phyloP scores from a whole-genome alignment of 2,888 invertebrate genomes.

The Chymomyza amoena region DNA sequence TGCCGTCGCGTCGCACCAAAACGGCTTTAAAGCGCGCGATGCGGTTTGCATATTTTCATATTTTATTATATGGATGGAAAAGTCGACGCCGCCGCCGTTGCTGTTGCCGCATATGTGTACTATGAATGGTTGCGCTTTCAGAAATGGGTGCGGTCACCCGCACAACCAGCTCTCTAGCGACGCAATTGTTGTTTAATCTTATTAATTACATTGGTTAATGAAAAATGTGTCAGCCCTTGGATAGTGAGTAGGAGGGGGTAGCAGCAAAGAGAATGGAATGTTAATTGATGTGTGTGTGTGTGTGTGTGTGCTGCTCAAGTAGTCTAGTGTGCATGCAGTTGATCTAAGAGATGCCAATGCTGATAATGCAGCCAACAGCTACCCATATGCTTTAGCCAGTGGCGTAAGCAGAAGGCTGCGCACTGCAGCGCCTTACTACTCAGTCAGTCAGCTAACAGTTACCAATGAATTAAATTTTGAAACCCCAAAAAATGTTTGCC shows the following conservation, averaged over 20 bases:
- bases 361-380: not conserved
- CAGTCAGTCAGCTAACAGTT: too few relatives aligned
- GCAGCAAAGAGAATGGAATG: constrained; percentile 35
- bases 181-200: constrained; percentile 72
- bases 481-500: too few relatives aligned
- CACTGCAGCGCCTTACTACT: too few relatives aligned
- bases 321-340: constrained; percentile 18
- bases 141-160: constrained; percentile 64
- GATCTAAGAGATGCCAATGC: not conserved
- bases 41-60: constrained; percentile 70
- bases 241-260: not conserved
- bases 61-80: constrained; percentile 26
- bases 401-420: too few relatives aligned
- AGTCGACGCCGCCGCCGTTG: not conserved
- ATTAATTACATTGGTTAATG: constrained; percentile 70
- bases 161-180: constrained; percentile 38
- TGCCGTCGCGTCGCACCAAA: constrained; percentile 33
- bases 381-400: not conserved
- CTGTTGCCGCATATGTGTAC: not conserved
- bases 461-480: too few relatives aligned
- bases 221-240: constrained; percentile 28
- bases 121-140: not conserved
- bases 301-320: constrained; percentile 32
- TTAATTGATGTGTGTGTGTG: constrained; percentile 54
- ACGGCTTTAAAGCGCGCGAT: constrained; percentile 45